phyloP scores from a whole-genome alignment of 1,140 invertebrate species.

The Nasonia longicornis region DNA sequence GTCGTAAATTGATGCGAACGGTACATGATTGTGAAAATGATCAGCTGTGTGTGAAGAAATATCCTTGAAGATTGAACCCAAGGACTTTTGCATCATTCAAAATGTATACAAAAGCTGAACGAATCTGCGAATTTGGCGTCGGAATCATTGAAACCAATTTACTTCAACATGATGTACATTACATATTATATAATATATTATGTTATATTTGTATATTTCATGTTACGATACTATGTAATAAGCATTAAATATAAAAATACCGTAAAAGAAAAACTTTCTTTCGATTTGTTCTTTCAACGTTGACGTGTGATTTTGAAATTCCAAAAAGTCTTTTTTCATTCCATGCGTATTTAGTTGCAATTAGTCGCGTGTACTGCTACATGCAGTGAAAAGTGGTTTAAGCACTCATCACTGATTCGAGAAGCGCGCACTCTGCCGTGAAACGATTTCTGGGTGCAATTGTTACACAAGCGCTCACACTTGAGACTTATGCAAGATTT shows the following conservation, averaged over 20 bases:
- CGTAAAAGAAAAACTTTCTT: too few species aligned
- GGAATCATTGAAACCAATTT: not conserved
- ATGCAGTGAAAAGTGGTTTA: not conserved
- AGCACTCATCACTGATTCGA: not conserved
- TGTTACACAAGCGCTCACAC: slow-evolving; percentile 14
- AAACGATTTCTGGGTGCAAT: not conserved
- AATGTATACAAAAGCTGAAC: not conserved
- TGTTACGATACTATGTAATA: too few species aligned
- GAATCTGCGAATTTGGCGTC: too few species aligned
- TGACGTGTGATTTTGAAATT: too few species aligned
- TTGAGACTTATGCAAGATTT: slow-evolving; percentile 25
- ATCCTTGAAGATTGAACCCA: not conserved
- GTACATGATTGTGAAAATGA: not conserved
- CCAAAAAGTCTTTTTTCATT: too few species aligned
- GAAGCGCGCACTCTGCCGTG: not conserved
- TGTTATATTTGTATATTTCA: too few species aligned
- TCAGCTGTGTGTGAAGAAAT: not conserved
- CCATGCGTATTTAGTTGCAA: too few species aligned
- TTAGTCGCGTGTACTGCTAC: too few species aligned
- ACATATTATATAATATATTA: not conserved
- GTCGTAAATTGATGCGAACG: not conserved
- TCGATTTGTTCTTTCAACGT: too few species aligned
- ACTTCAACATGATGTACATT: not conserved
- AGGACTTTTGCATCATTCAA: not conserved
- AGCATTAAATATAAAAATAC: too few species aligned